phyloP scores from a whole-genome alignment of 2,113 vertebrate species.

The Pachycephala philippinensis region DNA sequence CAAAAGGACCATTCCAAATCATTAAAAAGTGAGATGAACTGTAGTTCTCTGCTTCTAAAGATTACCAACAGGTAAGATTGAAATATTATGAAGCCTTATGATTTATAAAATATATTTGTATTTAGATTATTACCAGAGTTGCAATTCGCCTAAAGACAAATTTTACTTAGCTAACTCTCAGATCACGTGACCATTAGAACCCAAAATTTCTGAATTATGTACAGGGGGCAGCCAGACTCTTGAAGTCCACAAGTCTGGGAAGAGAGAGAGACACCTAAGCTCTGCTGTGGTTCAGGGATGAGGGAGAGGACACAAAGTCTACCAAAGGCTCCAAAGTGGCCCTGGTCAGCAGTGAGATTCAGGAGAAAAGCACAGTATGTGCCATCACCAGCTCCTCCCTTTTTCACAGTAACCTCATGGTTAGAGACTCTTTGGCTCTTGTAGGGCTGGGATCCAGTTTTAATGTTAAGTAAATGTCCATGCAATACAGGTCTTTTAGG shows the following conservation, averaged over 20 bases:
- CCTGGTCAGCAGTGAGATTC: accelerated
- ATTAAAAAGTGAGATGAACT: not conserved
- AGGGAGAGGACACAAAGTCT: not conserved
- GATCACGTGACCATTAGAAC: not conserved
- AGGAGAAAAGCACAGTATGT: not conserved
- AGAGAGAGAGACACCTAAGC: not conserved
- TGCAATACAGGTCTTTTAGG: not conserved
- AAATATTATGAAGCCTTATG: not conserved
- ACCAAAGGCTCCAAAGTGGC: not conserved
- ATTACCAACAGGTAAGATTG: not conserved
- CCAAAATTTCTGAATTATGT: not conserved
- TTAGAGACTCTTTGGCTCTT: not conserved
- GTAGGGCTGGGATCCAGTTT: not conserved
- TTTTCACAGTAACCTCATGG: not conserved
- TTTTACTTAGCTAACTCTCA: not conserved
- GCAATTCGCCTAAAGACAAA: not conserved
- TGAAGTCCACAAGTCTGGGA: not conserved
- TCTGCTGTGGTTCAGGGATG: not conserved
- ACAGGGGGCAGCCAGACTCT: not conserved
- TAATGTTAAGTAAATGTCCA: not conserved
- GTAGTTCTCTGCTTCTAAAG: not conserved
- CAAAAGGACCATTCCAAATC: not conserved
- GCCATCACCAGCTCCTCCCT: not conserved
- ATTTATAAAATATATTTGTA: not conserved
- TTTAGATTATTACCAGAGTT: not conserved